Base-by-base conservation (phyloP, 1,140 invertebrate genomes). In the Latrodectus geometricus region DNA sequence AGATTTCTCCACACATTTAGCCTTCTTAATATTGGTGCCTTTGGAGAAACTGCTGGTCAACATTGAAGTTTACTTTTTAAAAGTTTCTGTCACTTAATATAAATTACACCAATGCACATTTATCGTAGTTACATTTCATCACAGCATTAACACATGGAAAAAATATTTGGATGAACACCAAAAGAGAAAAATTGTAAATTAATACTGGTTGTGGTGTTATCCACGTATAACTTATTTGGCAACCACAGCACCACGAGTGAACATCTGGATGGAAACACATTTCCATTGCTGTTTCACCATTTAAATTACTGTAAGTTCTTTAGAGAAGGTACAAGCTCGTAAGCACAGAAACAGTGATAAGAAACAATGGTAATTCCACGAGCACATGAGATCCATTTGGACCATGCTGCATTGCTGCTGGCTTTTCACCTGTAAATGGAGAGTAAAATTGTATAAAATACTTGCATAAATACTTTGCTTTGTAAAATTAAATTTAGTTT, bases 341-440 rank as follows among this genome's bases (percentile, higher is more conserved):
- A 11, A 61, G 17, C 11, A 61, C 54, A 61, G 54, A 61, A 61
- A 61, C 11, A 17, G 11, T 17, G 54, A 61, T 61, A 11, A 61
- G 54, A 11, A 61, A 61, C 11, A 61, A 11, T 61, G 54, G 54
- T 61, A 61, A 14, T 61, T 61, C 54, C 11, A 17, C 54, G 17
- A 14, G 54, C 11, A 61, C 11, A 61, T 61, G 54, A 17, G 11
- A 14, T 61, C 54, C 54, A 17, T 61, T 61, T 14, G 54, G 68
- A 14, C 79, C 79, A 20, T 81, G 79, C 35, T 81, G 79, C 68
- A 81, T 72, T n/a, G 79, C 79, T 8, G 79, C 79, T 15, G 79
- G 79, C 23, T 81, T 81, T 11, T 72, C 68, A 4, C 69, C 79
- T 81, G 17, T 9, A 48, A 70, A 56, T 9, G 14, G 54, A 56